Base-by-base conservation (phyloP, 2,888 invertebrate genomes). In the Agriopis marginaria region DNA sequence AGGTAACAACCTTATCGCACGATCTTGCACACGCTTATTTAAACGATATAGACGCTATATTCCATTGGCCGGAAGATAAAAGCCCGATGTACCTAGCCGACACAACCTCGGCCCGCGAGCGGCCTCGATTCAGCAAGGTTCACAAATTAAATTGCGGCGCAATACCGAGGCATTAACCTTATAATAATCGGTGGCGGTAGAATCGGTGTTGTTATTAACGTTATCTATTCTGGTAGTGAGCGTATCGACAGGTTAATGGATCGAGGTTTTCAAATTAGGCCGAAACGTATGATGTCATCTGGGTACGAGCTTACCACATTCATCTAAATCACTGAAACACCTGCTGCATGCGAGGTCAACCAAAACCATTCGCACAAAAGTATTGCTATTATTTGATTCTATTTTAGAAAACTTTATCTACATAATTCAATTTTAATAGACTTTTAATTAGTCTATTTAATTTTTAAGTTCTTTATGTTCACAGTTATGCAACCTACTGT, bases 91-190 rank as follows among this genome's bases (percentile, higher is more conserved):
- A 75, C 77, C 74, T 75, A 74, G 51, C 75, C 66, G 77, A 75
- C 83, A 78, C 81, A 83, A 78, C 82, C 85, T 82, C 86, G 85
- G 80, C 81, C 83, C 80, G 80, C 73, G 76, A 69, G 76, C 86
- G 89, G 85, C 89, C 89, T 85, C 88, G 84, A 85, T 90, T 81
- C 79, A 76, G 82, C 85, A 82, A 87, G 87, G 86, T 83, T 84
- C 83, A 80, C 83, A 75, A 85, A 83, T 82, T 81, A 83, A 84
- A 79, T 81, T 87, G 83, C 87, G 87, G 81, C 90, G 90, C 89
- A 91, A 80, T 88, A 83, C 75, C 76, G 76, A 74, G 79, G 67
- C 83, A 81, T 82, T 83, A 82, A 86, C 87, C 86, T 84, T 79
- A 79, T 70, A 74, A 75, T 66, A 60, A 60, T 49, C 62, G 61